phyloP scores from a whole-genome alignment of 2,797 vertebrate species.

The Micromesistius poutassou region DNA sequence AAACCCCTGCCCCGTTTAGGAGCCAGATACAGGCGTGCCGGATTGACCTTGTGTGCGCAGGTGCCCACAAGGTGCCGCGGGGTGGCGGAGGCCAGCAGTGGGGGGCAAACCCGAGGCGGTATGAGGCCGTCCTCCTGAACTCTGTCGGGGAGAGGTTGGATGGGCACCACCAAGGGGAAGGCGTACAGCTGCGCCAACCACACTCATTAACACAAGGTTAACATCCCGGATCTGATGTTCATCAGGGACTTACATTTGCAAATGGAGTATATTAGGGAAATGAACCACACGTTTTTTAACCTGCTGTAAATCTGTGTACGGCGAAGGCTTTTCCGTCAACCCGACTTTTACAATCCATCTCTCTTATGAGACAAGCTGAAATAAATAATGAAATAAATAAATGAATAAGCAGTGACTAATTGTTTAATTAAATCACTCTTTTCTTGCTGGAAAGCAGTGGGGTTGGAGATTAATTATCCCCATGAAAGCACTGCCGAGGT shows the following conservation, averaged over 20 bases:
- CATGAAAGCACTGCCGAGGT: neutral
- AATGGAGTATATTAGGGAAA: neutral
- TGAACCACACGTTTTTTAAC: neutral
- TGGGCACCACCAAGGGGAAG: neutral
- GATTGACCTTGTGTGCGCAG: neutral
- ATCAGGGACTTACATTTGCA: conserved; percentile 5
- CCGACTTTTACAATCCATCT: neutral
- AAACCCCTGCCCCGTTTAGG: neutral
- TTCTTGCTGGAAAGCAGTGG: conserved; percentile 4
- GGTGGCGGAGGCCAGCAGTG: neutral
- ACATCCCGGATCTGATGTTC: neutral
- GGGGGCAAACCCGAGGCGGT: neutral
- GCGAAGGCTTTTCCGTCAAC: neutral
- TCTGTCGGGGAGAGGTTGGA: neutral
- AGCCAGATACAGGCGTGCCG: neutral
- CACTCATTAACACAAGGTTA: neutral
- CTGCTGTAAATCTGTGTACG: conserved; percentile 1
- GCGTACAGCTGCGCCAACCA: neutral
- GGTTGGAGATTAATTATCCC: conserved; percentile 3
- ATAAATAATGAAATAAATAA: neutral
- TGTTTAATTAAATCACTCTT: conserved; percentile 6
- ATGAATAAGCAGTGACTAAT: neutral
- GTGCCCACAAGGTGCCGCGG: neutral
- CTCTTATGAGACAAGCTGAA: neutral
- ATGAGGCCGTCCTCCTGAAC: neutral